These are phyloP conservation scores for Perizoma affinitatum DNA, from an alignment of 2,888 invertebrate genomes.

Conservation along the genomic window DNA sequence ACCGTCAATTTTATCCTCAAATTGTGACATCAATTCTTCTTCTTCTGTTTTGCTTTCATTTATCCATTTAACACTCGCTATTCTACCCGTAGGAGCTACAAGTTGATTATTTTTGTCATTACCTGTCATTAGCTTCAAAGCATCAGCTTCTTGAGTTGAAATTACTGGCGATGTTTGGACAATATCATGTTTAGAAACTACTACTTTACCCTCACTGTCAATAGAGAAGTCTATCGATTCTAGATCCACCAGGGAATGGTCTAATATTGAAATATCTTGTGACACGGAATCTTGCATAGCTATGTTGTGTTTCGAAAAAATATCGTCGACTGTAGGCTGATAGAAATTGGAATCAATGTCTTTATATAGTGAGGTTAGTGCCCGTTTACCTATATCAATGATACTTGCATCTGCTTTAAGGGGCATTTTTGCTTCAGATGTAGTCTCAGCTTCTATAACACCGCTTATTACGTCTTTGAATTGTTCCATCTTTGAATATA, in stretches of 20 bases:
- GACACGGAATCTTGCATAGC: constrained; percentile 2
- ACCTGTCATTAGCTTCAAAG: neutral
- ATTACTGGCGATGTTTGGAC: neutral
- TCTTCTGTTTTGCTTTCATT: too few relatives aligned
- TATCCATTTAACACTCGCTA: neutral
- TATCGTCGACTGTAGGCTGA: constrained; percentile 11
- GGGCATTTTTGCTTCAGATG: neutral
- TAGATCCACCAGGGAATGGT: constrained; percentile 2
- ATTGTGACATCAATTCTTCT: too few relatives aligned
- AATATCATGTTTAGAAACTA: neutral
- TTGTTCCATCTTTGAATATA: constrained; percentile 1
- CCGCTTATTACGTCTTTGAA: neutral
- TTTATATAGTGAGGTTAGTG: constrained; percentile 3
- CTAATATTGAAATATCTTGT: constrained; percentile 5
- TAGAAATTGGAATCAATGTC: constrained; percentile 9
- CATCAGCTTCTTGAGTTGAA: neutral
- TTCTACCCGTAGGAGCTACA: neutral
- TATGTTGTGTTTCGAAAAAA: constrained; percentile 11
- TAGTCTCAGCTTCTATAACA: neutral
- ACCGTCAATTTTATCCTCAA: too few relatives aligned
- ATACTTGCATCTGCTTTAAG: constrained; percentile 4
- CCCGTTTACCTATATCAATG: constrained; percentile 5
- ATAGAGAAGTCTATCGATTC: constrained; percentile 18
- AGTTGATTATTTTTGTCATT: neutral
- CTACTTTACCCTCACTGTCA: constrained; percentile 14